Percentiles rank a stretch among this genome's conserved stretches.
Evolutionary conservation across 2,113 vertebrate species (phyloP).

Genomic region (Steatornis caripensis): DNA sequence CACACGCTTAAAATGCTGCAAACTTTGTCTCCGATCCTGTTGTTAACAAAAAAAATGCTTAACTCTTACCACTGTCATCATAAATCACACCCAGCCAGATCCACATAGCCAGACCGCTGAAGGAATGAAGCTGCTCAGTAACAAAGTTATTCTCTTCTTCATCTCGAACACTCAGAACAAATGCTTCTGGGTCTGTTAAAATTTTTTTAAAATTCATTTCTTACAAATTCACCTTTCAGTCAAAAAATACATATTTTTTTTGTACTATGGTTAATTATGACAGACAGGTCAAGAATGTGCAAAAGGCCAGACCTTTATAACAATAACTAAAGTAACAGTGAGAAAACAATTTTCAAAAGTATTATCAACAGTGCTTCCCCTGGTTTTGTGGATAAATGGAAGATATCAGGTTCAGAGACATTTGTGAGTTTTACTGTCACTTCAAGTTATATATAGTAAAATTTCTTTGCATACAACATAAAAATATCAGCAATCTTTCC

Average conservation of each 20-base stretch:
- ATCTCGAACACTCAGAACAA: slow-evolving; percentile 84
- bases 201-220: background rate
- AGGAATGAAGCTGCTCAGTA: slow-evolving; percentile 78
- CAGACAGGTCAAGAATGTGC: background rate
- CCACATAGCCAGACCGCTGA: slow-evolving; percentile 80
- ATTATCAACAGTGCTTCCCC: background rate
- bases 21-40: background rate
- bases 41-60: background rate
- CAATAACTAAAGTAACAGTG: background rate
- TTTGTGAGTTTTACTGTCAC: background rate
- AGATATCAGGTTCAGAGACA: background rate
- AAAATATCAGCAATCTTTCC: background rate
- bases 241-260: background rate
- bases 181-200: slow-evolving; percentile 75
- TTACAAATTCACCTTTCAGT: background rate
- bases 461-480: background rate
- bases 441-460: background rate
- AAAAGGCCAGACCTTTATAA: background rate
- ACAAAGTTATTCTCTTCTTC: slow-evolving; percentile 88
- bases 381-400: background rate
- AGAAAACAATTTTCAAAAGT: background rate
- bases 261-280: background rate
- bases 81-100: slow-evolving; percentile 85
- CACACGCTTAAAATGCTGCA: background rate
- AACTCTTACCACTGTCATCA: slow-evolving; percentile 75